Evolutionary conservation across 2,888 invertebrate species (phyloP).

Genomic region (Tipula vernalis): DNA sequence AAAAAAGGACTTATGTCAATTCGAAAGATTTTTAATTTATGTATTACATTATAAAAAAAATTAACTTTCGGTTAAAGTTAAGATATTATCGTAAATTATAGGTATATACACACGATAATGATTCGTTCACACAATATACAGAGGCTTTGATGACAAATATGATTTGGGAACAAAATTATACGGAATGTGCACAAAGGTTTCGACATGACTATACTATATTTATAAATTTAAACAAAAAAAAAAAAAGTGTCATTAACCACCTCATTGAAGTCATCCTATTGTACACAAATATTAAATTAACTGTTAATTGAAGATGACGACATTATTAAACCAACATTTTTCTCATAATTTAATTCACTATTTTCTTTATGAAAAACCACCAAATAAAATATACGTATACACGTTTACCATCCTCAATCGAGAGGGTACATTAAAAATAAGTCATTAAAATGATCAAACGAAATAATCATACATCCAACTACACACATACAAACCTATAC

Average conservation of each 20-base stretch:
- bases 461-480: not conserved
- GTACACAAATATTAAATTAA: not conserved
- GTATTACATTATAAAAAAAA: not conserved
- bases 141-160: not conserved
- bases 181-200: not conserved
- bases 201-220: not conserved
- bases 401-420: not conserved
- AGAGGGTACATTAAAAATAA: not conserved
- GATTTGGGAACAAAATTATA: not conserved
- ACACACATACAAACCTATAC: not conserved
- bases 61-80: not conserved
- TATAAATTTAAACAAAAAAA: not conserved
- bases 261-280: not conserved
- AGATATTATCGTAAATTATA: not conserved
- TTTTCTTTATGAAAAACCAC: not conserved
- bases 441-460: conserved; percentile 4
- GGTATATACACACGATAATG: not conserved
- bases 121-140: not conserved
- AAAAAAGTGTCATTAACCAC: not conserved
- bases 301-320: not conserved
- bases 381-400: not conserved
- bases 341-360: not conserved
- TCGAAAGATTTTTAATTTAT: not conserved
- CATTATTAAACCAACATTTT: not conserved
- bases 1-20: not conserved